A percentile compares a stretch with the other conserved stretches of the same genome.
phyloP scores from a whole-genome alignment of 35 echinoderm and acorn worm genomes.

The Ptychodera flava region DNA sequence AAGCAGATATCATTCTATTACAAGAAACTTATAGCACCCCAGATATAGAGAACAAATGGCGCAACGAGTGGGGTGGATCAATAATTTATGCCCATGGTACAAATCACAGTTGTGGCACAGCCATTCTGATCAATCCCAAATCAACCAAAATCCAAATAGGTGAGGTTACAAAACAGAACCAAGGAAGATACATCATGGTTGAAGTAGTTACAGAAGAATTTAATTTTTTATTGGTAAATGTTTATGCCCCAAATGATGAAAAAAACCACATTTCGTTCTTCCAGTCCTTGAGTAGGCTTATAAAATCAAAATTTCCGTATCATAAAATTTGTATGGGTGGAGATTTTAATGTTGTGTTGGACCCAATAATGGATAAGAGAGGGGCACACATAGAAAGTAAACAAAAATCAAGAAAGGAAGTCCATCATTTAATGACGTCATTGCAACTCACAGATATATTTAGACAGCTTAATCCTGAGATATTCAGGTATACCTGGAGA shows the following conservation, averaged over 20 bases:
- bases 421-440: neutral
- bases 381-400: neutral
- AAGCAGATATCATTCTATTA: constrained; percentile 21
- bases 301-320: neutral
- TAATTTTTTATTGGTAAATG: constrained; percentile 11
- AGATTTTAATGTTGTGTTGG: neutral
- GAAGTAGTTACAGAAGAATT: constrained; percentile 3
- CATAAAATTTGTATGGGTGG: neutral
- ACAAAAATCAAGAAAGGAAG: neutral
- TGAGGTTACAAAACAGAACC: neutral
- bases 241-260: constrained; percentile 15
- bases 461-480: neutral
- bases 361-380: neutral
- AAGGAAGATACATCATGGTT: neutral
- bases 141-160: neutral
- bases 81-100: constrained; percentile 18
- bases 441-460: neutral
- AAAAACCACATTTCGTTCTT: neutral
- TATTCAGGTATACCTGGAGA: neutral
- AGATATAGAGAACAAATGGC: constrained; percentile 15
- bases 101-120: constrained; percentile 9
- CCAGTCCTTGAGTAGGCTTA: neutral
- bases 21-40: constrained; percentile 28
- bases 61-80: constrained; percentile 28
- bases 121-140: neutral